Conservation (phyloP, 2,888 invertebrate genomes). For the Drosophila mettleri region DNA sequence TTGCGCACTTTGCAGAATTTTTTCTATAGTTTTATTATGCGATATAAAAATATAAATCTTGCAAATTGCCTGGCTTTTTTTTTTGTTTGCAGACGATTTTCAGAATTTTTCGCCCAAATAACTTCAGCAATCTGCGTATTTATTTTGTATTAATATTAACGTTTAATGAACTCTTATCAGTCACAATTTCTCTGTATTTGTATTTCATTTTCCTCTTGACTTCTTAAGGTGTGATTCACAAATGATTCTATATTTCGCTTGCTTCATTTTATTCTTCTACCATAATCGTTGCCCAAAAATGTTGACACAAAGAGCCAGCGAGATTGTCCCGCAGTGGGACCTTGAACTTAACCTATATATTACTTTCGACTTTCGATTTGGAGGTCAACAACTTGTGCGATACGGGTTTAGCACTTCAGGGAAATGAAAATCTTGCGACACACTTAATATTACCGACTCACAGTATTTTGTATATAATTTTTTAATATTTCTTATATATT, state of each 20-base stretch:
- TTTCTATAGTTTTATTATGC: constrained; percentile 16
- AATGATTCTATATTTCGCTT: background rate
- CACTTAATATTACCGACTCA: background rate
- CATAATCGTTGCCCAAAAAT: background rate
- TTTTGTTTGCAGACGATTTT: constrained; percentile 10
- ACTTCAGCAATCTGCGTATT: constrained; percentile 34
- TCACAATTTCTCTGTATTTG: constrained; percentile 27
- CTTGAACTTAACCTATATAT: constrained; percentile 46
- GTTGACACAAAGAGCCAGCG: constrained; percentile 20
- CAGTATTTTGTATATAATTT: too few relatives aligned
- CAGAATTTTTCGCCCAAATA: constrained; percentile 20
- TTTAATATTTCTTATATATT: too few relatives aligned
- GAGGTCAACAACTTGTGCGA: constrained; percentile 4
- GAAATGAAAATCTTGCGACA: background rate
- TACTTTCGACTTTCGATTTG: background rate
- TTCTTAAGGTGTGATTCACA: constrained; percentile 51
- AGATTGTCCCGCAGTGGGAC: constrained; percentile 15
- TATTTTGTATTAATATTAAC: constrained; percentile 17
- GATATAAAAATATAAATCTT: constrained; percentile 13
- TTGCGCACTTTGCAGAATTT: constrained; percentile 39
- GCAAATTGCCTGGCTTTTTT: constrained; percentile 26
- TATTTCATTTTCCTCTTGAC: constrained; percentile 33
- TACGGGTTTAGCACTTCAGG: background rate
- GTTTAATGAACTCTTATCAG: constrained; percentile 76
- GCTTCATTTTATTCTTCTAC: background rate